Conservation (phyloP, 2,797 vertebrate species). For the Nannoperca australis region DNA sequence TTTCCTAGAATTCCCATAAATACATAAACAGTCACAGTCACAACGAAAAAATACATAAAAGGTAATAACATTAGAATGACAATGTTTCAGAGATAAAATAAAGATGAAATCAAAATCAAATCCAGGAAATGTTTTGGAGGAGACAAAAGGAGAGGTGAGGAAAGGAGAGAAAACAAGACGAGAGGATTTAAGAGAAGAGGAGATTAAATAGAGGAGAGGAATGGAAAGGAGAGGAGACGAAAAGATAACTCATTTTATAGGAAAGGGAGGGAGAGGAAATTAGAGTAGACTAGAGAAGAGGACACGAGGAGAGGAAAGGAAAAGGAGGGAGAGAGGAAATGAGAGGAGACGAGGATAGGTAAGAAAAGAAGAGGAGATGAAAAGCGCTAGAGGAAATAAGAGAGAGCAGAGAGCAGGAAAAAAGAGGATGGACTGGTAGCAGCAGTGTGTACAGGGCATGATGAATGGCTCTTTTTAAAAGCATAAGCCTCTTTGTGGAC, state of each 20-base stretch:
- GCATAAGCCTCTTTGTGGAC: slow-evolving; percentile 12
- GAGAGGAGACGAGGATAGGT: background rate
- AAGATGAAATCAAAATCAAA: background rate
- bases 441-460: slow-evolving; percentile 19
- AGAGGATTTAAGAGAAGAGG: no score
- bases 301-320: background rate
- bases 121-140: background rate
- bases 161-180: no score
- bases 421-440: slow-evolving; percentile 19
- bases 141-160: background rate
- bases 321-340: background rate
- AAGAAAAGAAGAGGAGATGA: background rate
- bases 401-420: background rate
- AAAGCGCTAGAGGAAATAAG: background rate
- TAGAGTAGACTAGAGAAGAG: no score
- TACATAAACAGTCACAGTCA: background rate
- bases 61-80: background rate
- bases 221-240: no score
- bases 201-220: background rate
- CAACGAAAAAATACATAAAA: background rate
- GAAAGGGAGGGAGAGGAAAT: background rate
- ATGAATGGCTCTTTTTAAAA: slow-evolving; percentile 42
- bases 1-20: slow-evolving; percentile 13
- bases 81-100: background rate
- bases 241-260: no score